Base-by-base conservation (phyloP, 1,140 invertebrate species). In the Adelges cooleyi region DNA sequence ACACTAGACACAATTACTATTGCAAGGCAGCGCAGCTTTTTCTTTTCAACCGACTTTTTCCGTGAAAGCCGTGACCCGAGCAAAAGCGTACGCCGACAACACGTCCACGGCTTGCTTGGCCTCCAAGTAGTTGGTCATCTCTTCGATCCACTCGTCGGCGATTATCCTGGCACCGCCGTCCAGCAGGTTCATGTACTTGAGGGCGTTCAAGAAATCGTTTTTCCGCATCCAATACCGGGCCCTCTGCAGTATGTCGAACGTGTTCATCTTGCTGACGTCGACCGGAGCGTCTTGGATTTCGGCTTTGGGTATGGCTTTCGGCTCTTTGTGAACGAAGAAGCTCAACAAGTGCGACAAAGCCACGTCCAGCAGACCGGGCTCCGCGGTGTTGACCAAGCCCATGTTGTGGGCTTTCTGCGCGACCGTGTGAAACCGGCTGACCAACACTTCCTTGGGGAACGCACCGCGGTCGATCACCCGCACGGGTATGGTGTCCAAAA, bases 111-210 rank as follows among this genome's bases (percentile, higher is more conserved):
- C 90, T 75, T 95, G 91, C 72, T 86, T 81, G 13, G 90, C 86
- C 77, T 97, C 95, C 67, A 98, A 77, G 68, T 91, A 81, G n/a
- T 88, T 78, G 53, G 85, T 81, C 0, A 88, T 82, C 71, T 95
- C 92, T 65, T 84, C 81, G 69, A 92, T 82, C 94, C 94, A 98
- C 69, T 90, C 85, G 44, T 74, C 75, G 2, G 93, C 89, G 3
- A 94, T 81, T n/a, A 80, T 79, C 9, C 86, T 79, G 0, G 94
- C 80, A 22, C 90, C 90, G 20, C 94, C 94, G 71, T 85, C 80
- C 22, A 98, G 75, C 42, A 95, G 80, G 73, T 93, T 93, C 79
- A 95, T 86, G 74, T 94, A 95, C 53, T 86, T 83, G 0, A 97
- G 75, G 1, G 92, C 88, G 73, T 86, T 84, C 49, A 85, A 80